These are phyloP conservation scores for Ernsta delagoae DNA, from an alignment of 2,888 invertebrate species.

Conservation along the genomic window DNA sequence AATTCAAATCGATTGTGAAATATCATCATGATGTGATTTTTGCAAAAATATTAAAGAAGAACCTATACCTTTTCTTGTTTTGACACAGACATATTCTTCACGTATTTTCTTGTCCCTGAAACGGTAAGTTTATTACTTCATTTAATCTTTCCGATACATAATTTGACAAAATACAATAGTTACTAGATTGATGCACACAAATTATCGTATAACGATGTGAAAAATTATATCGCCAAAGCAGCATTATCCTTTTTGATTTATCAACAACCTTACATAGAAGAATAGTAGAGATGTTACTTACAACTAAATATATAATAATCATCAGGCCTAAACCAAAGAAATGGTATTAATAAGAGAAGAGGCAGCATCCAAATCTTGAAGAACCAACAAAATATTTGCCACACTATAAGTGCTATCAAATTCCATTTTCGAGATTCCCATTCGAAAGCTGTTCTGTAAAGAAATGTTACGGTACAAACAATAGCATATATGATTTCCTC, in stretches of 20 bases:
- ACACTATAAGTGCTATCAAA: conserved; percentile 90
- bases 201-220: no score
- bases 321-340: conserved; percentile 82
- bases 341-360: conserved; percentile 91
- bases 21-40: neutral
- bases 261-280: no score
- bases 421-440: conserved; percentile 96
- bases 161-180: no score
- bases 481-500: no score
- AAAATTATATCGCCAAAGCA: no score
- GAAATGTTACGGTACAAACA: conserved; percentile 4
- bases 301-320: conserved; percentile 59
- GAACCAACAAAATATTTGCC: conserved; percentile 94
- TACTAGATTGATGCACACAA: no score
- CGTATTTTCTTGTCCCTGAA: conserved; percentile 40
- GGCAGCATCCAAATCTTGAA: conserved; percentile 98
- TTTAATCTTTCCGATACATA: neutral
- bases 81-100: conserved; percentile 32
- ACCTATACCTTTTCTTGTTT: conserved; percentile 39
- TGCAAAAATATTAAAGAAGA: no score
- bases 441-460: conserved; percentile 93
- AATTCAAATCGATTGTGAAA: neutral
- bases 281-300: conserved; percentile 48
- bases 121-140: neutral
- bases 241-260: no score